Base-by-base conservation (phyloP, 53 echinoderm and acorn worm species). In the Patiria pectinifera region DNA sequence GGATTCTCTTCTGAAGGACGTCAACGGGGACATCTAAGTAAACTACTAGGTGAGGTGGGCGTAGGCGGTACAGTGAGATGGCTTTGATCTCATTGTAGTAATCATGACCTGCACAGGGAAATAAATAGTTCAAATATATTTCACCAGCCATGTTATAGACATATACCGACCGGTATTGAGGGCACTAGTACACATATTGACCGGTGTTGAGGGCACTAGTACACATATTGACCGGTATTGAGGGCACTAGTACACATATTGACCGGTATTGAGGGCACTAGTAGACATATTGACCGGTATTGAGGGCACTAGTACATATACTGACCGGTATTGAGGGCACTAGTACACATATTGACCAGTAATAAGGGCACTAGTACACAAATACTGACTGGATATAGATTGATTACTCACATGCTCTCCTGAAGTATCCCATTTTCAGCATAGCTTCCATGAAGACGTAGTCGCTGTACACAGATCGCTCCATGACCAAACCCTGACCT, bases 401-500 rank as follows among this genome's bases (percentile, higher is more conserved):
- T 3, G 14, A 62, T 45, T n/a, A 95, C 98, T 98, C 94, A 98
- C 98, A 96, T 63, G 93, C 92, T 88, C 48, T 95, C 45, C 95
- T 94, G 86, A 95, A 93, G 94, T 93, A 96, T 19, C 95, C 95
- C 93, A 94, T 95, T 44, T 97, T 95, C 62, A 78, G 76, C 94
- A 96, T 97, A 25, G 99, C 99, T 78, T 99, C 99, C 88, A 96
- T 91, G 94, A 99, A 99, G 14, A 99, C 97, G 93, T 93, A 96
- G 87, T 99, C 99, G 89, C 97, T 97, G 92, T 97, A 99, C 71
- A 99, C 96, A 4, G 97, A 99, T 48, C 99, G 91, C 80, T 99
- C 99, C 95, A 99, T 71, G 13, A 99, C 96, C 3, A 99, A 86
- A 91, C 99, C 99, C 92, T 99, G 99, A 91, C 97, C 99, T 99